These are phyloP conservation scores for Heliconius hewitsoni DNA, from an alignment of 1,140 invertebrate species.

Conservation along the genomic window DNA sequence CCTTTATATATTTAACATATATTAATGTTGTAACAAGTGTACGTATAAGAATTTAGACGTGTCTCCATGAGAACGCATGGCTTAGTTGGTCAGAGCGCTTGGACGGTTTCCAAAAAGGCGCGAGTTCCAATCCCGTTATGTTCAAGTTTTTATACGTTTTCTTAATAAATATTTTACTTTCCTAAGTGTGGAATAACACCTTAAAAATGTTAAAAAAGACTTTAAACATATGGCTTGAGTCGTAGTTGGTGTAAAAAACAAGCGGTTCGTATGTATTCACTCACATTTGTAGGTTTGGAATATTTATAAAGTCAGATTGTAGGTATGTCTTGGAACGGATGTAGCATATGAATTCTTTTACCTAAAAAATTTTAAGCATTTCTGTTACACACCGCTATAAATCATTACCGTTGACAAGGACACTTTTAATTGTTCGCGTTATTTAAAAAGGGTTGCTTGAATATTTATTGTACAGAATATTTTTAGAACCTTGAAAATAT, in stretches of 20 bases:
- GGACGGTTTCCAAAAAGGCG: too few species aligned
- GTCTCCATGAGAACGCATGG: too few species aligned
- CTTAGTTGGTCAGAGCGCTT: too few species aligned
- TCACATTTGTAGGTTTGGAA: not conserved
- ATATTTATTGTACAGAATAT: constrained; percentile 19
- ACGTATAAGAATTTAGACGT: too few species aligned
- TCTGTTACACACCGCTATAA: constrained; percentile 23
- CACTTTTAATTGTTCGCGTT: constrained; percentile 44
- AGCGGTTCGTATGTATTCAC: not conserved
- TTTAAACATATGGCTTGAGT: not conserved
- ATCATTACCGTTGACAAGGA: constrained; percentile 43
- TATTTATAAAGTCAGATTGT: not conserved
- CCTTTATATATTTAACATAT: too few species aligned
- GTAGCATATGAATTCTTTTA: not conserved
- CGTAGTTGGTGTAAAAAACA: not conserved
- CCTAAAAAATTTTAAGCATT: constrained; percentile 18
- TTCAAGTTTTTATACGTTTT: too few species aligned
- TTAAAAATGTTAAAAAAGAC: not conserved
- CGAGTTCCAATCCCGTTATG: too few species aligned
- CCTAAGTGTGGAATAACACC: too few species aligned
- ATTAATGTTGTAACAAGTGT: too few species aligned
- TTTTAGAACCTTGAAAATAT: not conserved
- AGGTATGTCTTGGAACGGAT: not conserved
- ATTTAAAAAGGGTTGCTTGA: constrained; percentile 26
- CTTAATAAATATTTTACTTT: too few species aligned